Conservation (phyloP, 2,113 vertebrate species). For the Psammodynastes pulverulentus region DNA sequence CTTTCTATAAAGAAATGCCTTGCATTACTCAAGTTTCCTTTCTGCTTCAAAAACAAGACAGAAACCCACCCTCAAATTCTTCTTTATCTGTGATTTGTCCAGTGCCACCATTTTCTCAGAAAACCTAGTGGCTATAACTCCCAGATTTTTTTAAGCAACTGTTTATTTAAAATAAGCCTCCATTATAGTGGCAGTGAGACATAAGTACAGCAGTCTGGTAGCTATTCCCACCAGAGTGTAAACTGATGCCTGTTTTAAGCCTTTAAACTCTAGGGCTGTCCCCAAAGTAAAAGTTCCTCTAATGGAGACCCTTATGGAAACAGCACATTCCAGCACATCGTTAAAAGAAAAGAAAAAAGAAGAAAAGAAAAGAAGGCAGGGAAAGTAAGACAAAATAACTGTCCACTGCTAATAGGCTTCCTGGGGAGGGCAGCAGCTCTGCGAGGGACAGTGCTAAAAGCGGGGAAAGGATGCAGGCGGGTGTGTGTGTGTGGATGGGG, state of each 20-base stretch:
- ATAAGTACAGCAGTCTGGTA: slow-evolving; percentile 72
- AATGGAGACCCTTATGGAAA: slow-evolving; percentile 92
- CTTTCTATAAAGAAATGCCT: neutral
- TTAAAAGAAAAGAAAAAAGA: slow-evolving; percentile 82
- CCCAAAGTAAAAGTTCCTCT: slow-evolving; percentile 81
- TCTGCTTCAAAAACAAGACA: slow-evolving; percentile 55
- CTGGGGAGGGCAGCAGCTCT: slow-evolving; percentile 78
- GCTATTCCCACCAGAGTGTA: slow-evolving; percentile 87
- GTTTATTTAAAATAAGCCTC: slow-evolving; percentile 81
- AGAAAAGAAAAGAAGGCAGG: slow-evolving; percentile 77
- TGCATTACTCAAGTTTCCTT: slow-evolving; percentile 39
- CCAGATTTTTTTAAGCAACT: slow-evolving; percentile 51
- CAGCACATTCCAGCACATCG: slow-evolving; percentile 92
- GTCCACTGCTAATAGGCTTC: slow-evolving; percentile 85
- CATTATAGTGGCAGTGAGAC: slow-evolving; percentile 76
- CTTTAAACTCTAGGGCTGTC: slow-evolving; percentile 78
- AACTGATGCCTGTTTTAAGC: slow-evolving; percentile 84
- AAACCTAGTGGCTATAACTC: slow-evolving; percentile 62
- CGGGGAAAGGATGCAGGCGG: slow-evolving; percentile 25
- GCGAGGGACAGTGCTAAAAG: slow-evolving; percentile 68
- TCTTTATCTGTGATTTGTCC: slow-evolving; percentile 49
- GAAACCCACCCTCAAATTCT: slow-evolving; percentile 47
- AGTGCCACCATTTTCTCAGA: slow-evolving; percentile 63
- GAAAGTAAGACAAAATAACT: slow-evolving; percentile 88
- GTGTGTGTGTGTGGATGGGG: neutral